Evolutionary conservation across 2,797 vertebrate species (phyloP), one percentile per base, ranked within the genome.

Genomic region (Sebastes minor): DNA sequence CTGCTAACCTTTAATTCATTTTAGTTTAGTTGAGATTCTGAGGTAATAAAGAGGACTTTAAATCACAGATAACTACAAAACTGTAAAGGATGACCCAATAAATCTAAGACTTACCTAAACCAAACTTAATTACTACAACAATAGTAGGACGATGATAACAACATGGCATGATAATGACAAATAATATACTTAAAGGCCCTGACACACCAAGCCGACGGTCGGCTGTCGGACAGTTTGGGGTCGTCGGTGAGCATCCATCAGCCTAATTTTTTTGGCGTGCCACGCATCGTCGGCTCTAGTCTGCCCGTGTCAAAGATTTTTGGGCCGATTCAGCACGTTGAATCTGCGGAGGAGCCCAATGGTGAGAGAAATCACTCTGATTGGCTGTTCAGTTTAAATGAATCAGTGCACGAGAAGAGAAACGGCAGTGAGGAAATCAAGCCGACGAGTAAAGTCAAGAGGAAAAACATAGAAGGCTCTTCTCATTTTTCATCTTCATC

Each of bases 231-330:
- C 14, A 0, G 38, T 42, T 42, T 3, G 1, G 6, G 42, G 42
- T 8, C 18, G 3, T 20, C 1, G 0, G 18, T 49, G 46, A 49
- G 46, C 16, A 1, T 20, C 18, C 0, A 1, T 49, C 46, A 1
- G 46, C 46, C 16, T 49, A 49, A 8, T 0, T 49, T 49, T 49
- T 49, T 18, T 18, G 16, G 46, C 8, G 46, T 49, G 16, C 16
- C 18, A 3, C 7, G 0, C 18, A 20, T 49, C 1, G 46, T 20
- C 16, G 0, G 46, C 46, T 49, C 46, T 49, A 49, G 46, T 49
- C 46, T 0, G 18, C 46, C 16, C 3, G 2, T 49, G 18, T 49
- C 18, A 0, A 20, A 49, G 18, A 0, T 49, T 8, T 0, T 49
- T 49, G 2, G 18, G 46, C 46, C 18, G 3, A 49, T 49, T 49